Evolutionary conservation across 2,888 invertebrate genomes (phyloP), one percentile per base, ranked within the genome.

Genomic region (Ferdinandea cuprea): DNA sequence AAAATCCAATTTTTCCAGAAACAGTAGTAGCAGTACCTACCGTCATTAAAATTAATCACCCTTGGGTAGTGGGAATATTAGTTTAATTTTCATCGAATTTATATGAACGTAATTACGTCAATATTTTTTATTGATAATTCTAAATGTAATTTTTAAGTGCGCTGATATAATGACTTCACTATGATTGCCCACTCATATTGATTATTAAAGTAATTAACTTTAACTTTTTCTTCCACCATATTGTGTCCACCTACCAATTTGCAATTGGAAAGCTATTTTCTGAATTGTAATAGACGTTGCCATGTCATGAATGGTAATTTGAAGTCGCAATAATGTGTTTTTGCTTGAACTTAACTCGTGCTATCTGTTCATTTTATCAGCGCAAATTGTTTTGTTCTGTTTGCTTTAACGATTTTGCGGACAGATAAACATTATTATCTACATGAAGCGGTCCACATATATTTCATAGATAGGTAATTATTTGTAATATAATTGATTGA

Each of bases 361-460:
- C 32, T 61, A 61, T 46, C 46, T 46, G 46, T 8, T 2, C 13
- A 21, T 61, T 61, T 61, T 61, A 61, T 61, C 61, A 61, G 32
- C 32, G 21, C 15, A 28, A 7, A 11, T 28, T 42, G 17, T 30
- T 48, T 32, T 50, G 13, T 11, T 0, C 9, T 17, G 35, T 35
- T 63, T 35, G 32, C 21, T 21, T 61, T 35, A 3, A 3, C 30
- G 44, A 59, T 44, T 44, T n/a, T 30, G 13, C 5, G 25, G n/a
- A 4, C 15, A 63, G 35, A 63, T 46, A 48, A 44, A 37, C 15
- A 63, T 46, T 19, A 21, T 61, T n/a, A 61, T 61, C 19, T 35
- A 21, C 44, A n/a, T 30, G n/a, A 61, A 58, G 40, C 13, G 7
- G 13, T 13, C 7, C 6, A 13, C 1, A 21, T 11, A 46, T 1